phyloP scores from a whole-genome alignment of 2,888 invertebrate species.

The Metopia argyrocephala region DNA sequence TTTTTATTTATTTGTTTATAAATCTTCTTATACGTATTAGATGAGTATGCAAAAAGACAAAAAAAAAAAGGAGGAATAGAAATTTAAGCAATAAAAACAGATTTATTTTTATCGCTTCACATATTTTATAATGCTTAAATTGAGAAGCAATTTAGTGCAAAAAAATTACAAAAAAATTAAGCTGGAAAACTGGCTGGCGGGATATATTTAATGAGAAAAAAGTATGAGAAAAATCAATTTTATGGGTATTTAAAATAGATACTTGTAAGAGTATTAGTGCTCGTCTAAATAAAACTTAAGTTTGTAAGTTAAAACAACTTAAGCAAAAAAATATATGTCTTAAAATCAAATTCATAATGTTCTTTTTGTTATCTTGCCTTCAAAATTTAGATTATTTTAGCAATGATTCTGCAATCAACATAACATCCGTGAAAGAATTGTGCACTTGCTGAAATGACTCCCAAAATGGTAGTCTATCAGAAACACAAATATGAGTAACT shows the following conservation, averaged over 20 bases:
- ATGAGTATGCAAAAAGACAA: conserved; percentile 44
- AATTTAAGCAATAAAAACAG: conserved; percentile 51
- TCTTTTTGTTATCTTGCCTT: too few relatives aligned
- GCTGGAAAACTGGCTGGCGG: conserved; percentile 10
- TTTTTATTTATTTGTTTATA: background rate
- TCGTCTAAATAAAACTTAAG: too few relatives aligned
- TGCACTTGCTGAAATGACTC: too few relatives aligned
- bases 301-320: too few relatives aligned
- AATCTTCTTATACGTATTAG: conserved; percentile 26
- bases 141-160: conserved; percentile 58
- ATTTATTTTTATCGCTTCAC: conserved; percentile 57
- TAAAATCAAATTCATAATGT: too few relatives aligned
- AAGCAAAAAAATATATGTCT: too few relatives aligned
- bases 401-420: too few relatives aligned
- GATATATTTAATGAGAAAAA: background rate
- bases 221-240: background rate
- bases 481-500: too few relatives aligned
- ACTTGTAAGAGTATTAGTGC: too few relatives aligned
- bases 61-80: conserved; percentile 6
- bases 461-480: too few relatives aligned
- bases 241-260: background rate
- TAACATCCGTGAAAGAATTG: too few relatives aligned
- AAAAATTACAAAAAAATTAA: conserved; percentile 23
- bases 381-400: too few relatives aligned
- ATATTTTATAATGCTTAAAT: conserved; percentile 56